Evolutionary conservation across 2,888 invertebrate genomes (phyloP).

Genomic region (Beris morrisii): DNA sequence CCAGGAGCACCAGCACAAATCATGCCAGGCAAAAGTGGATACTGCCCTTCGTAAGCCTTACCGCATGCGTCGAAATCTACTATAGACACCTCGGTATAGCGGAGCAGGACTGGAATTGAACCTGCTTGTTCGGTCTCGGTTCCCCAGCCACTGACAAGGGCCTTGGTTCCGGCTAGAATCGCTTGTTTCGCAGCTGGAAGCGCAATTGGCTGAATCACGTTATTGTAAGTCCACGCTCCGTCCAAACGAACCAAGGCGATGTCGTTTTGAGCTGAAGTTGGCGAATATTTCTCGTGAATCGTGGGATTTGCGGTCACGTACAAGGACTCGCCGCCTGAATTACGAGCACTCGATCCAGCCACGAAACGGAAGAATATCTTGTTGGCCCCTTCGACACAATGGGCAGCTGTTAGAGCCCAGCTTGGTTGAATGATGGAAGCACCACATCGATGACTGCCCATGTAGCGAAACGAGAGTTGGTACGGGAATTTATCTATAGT

Average conservation of each 20-base stretch:
- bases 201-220: constrained; percentile 52
- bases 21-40: constrained; percentile 45
- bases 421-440: constrained; percentile 54
- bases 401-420: constrained; percentile 15
- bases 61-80: constrained; percentile 6
- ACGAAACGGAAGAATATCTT: constrained; percentile 2
- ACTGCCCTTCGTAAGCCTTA: constrained; percentile 43
- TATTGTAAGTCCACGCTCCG: constrained; percentile 53
- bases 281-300: constrained; percentile 41
- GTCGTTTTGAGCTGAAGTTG: constrained; percentile 39
- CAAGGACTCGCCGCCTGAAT: constrained; percentile 23
- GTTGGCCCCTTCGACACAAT: constrained; percentile 13
- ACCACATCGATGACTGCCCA: constrained; percentile 58
- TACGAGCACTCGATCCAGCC: constrained; percentile 57
- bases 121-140: constrained; percentile 36
- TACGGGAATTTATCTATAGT: constrained; percentile 31
- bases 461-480: constrained; percentile 32
- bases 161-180: constrained; percentile 4
- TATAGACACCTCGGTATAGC: constrained; percentile 6
- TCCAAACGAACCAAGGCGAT: constrained; percentile 39
- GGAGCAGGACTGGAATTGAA: constrained; percentile 10
- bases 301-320: constrained; percentile 6
- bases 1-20: constrained; percentile 46
- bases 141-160: constrained; percentile 39
- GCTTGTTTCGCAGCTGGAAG: constrained; percentile 48